Conservation (phyloP, 2,888 invertebrate species). For the Chesias legatella region DNA sequence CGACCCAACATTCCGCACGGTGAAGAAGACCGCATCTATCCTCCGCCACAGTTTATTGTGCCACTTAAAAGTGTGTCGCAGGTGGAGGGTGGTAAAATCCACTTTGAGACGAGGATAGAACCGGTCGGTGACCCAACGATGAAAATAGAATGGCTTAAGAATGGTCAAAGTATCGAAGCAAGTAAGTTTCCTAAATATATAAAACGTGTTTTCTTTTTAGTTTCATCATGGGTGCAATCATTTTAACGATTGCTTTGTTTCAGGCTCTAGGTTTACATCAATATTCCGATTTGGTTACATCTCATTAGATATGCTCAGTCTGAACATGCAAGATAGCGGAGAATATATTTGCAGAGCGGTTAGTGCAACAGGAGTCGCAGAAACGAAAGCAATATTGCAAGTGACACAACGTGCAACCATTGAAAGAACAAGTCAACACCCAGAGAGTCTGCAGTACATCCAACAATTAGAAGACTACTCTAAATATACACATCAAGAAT, state of each 20-base stretch:
- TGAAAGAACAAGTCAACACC: slow-evolving; percentile 93
- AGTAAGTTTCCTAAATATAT: slow-evolving; percentile 82
- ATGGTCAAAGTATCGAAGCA: slow-evolving; percentile 94
- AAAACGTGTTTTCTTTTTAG: not conserved
- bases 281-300: slow-evolving; percentile 99
- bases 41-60: slow-evolving; percentile 95
- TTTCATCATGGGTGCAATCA: not conserved
- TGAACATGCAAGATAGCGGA: slow-evolving; percentile 92
- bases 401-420: slow-evolving; percentile 91
- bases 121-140: slow-evolving; percentile 98
- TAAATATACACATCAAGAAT: slow-evolving; percentile 91
- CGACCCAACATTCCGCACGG: slow-evolving; percentile 89
- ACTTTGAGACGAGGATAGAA: slow-evolving; percentile 98
- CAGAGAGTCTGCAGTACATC: slow-evolving; percentile 94
- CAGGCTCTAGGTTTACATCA: slow-evolving; percentile 96
- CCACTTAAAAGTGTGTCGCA: slow-evolving; percentile 90
- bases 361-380: slow-evolving; percentile 92
- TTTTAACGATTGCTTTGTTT: slow-evolving; percentile 28
- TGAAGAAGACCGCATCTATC: slow-evolving; percentile 93
- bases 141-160: slow-evolving; percentile 97
- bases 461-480: slow-evolving; percentile 95
- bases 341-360: slow-evolving; percentile 94
- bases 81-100: slow-evolving; percentile 94
- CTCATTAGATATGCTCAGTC: slow-evolving; percentile 93
- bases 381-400: slow-evolving; percentile 90